A percentile compares a stretch with the other conserved stretches of the same genome.
These are phyloP conservation scores for Malurus cyaneus DNA, from an alignment of 2,113 vertebrate genomes.

Conservation along the genomic window DNA sequence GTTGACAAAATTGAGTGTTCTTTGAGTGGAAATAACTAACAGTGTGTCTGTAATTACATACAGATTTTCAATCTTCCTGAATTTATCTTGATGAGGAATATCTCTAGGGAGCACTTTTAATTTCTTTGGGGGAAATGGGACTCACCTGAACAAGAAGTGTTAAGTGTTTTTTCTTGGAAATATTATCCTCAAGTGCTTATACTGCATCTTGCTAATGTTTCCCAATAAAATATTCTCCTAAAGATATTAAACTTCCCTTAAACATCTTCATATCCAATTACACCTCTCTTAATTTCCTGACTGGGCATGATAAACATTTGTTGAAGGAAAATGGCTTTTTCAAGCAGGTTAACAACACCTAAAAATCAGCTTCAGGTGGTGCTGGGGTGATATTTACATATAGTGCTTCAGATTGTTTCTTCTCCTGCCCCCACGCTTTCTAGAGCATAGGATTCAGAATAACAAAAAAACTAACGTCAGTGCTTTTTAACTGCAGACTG, in stretches of 20 bases:
- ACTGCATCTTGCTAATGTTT: not conserved
- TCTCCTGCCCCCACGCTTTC: not conserved
- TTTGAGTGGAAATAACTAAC: not conserved
- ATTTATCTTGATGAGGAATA: not conserved
- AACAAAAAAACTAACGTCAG: not conserved
- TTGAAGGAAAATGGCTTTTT: not conserved
- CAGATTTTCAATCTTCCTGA: not conserved
- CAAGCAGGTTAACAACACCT: not conserved
- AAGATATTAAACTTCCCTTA: not conserved
- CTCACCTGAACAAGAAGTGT: not conserved
- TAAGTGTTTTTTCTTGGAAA: not conserved
- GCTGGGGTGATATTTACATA: not conserved
- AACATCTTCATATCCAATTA: not conserved
- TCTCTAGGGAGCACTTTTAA: not conserved
- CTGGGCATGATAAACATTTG: not conserved
- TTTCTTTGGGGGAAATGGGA: not conserved
- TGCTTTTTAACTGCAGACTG: not conserved
- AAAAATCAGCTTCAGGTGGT: not conserved
- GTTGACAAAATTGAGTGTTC: not conserved
- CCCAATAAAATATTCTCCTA: not conserved
- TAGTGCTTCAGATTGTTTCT: not conserved
- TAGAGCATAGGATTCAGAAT: not conserved
- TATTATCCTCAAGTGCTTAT: not conserved
- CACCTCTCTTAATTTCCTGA: not conserved
- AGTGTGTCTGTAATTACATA: not conserved